Percentiles rank a stretch among this genome's conserved stretches.
Conservation (phyloP, 2,113 vertebrate genomes). For the Gasterosteus aculeatus region DNA sequence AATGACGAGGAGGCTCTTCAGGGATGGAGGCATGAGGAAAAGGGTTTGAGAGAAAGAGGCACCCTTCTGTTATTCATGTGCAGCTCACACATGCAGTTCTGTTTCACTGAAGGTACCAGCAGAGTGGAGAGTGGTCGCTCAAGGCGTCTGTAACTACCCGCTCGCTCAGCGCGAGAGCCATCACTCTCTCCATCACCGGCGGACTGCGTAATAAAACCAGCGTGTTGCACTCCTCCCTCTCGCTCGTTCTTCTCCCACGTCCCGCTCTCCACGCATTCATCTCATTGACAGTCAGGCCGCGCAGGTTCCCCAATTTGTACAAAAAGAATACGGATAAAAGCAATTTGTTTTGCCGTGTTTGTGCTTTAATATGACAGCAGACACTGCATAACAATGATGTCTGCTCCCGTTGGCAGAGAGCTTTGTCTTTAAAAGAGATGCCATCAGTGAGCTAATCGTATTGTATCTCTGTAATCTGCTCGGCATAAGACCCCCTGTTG, state of each 20-base stretch:
- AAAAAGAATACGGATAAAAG: slow-evolving; percentile 45
- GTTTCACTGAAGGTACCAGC: slow-evolving; percentile 34
- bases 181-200: slow-evolving; percentile 51
- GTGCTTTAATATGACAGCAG: slow-evolving; percentile 70
- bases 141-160: slow-evolving; percentile 50
- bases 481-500: slow-evolving; percentile 64
- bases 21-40: slow-evolving; percentile 19
- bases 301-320: slow-evolving; percentile 58
- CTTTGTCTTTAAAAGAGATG: slow-evolving; percentile 35
- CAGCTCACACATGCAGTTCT: slow-evolving; percentile 58
- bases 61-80: slow-evolving; percentile 60
- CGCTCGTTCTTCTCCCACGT: slow-evolving; percentile 4
- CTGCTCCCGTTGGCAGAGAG: slow-evolving; percentile 35
- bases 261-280: slow-evolving; percentile 28
- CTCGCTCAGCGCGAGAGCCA: slow-evolving; percentile 45
- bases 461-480: slow-evolving; percentile 69
- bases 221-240: slow-evolving; percentile 34
- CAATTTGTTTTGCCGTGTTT: slow-evolving; percentile 64
- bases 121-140: slow-evolving; percentile 21
- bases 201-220: slow-evolving; percentile 60
- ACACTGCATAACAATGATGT: slow-evolving; percentile 44
- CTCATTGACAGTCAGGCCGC: slow-evolving; percentile 33
- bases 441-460: slow-evolving; percentile 55
- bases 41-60: slow-evolving; percentile 1
- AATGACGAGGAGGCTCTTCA: slow-evolving; percentile 33